phyloP scores from a whole-genome alignment of 2,797 vertebrate genomes.

The Muraenolepis orangiensis region DNA sequence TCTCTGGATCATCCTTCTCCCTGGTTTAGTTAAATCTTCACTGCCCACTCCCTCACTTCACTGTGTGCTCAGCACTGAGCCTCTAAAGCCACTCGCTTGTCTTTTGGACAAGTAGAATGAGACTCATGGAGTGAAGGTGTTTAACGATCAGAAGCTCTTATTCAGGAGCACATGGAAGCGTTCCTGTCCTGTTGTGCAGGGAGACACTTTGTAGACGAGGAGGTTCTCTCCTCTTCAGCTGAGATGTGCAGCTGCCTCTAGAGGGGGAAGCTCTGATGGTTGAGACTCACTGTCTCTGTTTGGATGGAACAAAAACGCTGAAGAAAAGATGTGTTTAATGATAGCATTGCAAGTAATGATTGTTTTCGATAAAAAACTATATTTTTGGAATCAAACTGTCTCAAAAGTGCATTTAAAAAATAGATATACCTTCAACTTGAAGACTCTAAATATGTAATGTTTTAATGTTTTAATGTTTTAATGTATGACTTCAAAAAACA shows the following conservation, averaged over 20 bases:
- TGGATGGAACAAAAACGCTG: neutral
- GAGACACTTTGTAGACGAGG: neutral
- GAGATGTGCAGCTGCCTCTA: too few relatives aligned
- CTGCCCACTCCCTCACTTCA: too few relatives aligned
- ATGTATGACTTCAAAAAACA: too few relatives aligned
- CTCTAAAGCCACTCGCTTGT: neutral
- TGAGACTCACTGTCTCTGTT: neutral
- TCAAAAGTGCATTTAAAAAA: neutral
- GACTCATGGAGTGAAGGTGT: too few relatives aligned
- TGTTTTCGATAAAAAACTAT: too few relatives aligned
- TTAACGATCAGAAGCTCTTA: neutral
- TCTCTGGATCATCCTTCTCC: too few relatives aligned
- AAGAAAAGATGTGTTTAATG: neutral
- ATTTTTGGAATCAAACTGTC: too few relatives aligned
- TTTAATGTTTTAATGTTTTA: too few relatives aligned
- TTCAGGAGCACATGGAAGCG: neutral
- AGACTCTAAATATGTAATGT: too few relatives aligned
- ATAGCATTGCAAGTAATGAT: neutral
- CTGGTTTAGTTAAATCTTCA: neutral
- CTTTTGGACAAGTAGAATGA: too few relatives aligned
- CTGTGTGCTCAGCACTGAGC: too few relatives aligned
- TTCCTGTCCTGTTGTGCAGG: neutral
- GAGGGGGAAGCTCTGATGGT: neutral
- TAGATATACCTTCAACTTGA: too few relatives aligned
- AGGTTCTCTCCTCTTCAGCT: neutral